Percentiles rank a stretch among this genome's conserved stretches.
Conservation (phyloP, 30 jellyfish, hydroid and myxozoan genomes). For the Mastigias papua region DNA sequence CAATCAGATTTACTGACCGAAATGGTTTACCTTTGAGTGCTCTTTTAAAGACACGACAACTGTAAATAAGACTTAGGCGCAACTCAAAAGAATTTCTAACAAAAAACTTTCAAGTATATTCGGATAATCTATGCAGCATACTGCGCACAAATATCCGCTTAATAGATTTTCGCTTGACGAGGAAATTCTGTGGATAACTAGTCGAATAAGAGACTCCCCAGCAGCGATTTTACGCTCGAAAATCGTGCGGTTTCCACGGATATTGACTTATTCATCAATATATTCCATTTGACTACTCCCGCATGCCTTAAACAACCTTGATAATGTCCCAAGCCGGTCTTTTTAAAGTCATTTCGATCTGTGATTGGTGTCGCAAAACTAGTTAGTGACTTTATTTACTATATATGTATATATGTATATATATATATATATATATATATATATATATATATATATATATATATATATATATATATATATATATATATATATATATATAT, state of each 20-base stretch:
- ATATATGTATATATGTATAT: too few species aligned
- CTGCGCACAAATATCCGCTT: conserved; percentile 66
- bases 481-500: too few species aligned
- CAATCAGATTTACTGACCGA: conserved; percentile 35
- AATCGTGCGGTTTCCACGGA: background rate
- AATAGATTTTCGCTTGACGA: conserved; percentile 62
- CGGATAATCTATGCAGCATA: conserved; percentile 67
- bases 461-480: too few species aligned
- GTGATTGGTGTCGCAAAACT: too few species aligned
- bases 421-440: too few species aligned
- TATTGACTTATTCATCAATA: background rate
- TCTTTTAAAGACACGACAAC: conserved; percentile 18
- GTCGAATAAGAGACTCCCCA: conserved; percentile 22
- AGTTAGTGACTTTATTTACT: too few species aligned
- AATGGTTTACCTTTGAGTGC: conserved; percentile 15
- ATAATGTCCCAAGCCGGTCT: too few species aligned
- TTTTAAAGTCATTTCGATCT: too few species aligned
- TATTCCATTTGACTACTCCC: background rate
- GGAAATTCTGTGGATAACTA: conserved; percentile 1
- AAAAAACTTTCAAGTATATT: conserved; percentile 32
- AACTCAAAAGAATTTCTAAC: conserved; percentile 36
- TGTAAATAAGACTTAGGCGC: conserved; percentile 16
- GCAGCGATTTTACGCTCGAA: background rate
- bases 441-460: too few species aligned
- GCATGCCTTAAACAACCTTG: too few species aligned